Evolutionary conservation across 1,140 invertebrate species (phyloP), one percentile per base, ranked within the genome.

Genomic region (Radopholus similis): DNA sequence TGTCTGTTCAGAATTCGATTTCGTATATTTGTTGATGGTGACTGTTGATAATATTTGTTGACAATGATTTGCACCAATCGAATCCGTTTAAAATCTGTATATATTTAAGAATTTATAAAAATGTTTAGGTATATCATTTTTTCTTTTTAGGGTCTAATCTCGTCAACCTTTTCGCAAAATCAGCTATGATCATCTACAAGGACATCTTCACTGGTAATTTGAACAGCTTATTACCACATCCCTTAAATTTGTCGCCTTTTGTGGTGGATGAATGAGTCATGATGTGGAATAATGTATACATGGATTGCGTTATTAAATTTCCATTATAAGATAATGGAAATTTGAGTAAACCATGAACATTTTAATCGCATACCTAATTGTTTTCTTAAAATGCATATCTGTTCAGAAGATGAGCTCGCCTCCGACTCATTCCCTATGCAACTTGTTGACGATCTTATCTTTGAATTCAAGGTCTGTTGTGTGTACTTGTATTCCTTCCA

Each of bases 401-500:
- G 75, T 81, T 73, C 55, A 68, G 71, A 91, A 77, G 93, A 97
- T 84, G 94, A 97, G 86, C 92, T 97, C 89, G 95, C 95, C 86
- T 93, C 93, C 38, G 94, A 97, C 85, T 90, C 91, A n/a, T 95
- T 92, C 83, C 95, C 90, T 86, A 89, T 94, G 66, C 93, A 95
- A 83, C 84, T 95, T 54, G 86, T 96, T 13, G 92, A 95, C 83
- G 90, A 93, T 83, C 71, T 93, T 30, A 82, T 96, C 40, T 97
- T 94, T 78, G 93, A 96, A 88, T 93, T 97, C 34, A 90, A 91
- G 82, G n/a, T n/a, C n/a, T n/a, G n/a, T n/a, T n/a, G n/a, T n/a
- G n/a, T n/a, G n/a, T n/a, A n/a, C n/a, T n/a, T n/a, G n/a, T n/a
- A n/a, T n/a, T n/a, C n/a, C n/a, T n/a, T n/a, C n/a, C n/a, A n/a